Base-by-base conservation (phyloP, 2,888 invertebrate genomes). In the Melinaea marsaeus region DNA sequence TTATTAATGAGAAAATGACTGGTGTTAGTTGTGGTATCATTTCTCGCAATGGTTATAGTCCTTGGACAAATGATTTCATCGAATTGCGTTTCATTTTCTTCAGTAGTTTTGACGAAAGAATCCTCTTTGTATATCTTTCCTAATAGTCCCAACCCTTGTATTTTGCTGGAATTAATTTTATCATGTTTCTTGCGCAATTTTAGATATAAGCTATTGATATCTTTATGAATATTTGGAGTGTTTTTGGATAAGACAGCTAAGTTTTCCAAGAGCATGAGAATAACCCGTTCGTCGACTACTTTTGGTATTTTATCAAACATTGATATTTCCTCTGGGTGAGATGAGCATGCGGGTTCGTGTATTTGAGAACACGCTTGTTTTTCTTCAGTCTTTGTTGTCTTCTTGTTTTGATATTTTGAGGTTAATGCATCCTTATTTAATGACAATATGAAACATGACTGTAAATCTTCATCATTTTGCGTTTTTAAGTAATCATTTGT, bases 211-310 rank as follows among this genome's bases (percentile, higher is more conserved):
- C 66, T 72, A 54, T 79, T 79, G 6, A 90, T 83, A 58, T 89
- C 88, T 76, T 83, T 85, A 59, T 84, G 73, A n/a, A 75, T 60
- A 22, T 57, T 61, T 4, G 67, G 69, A 7, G 71, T 61, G 57
- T 77, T 80, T 69, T 81, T 82, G 0, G 88, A 84, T 0, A 89
- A 72, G 4, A 79, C 66, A 2, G 79, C 74, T 13, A 88, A 72
- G 71, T 88, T 85, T 74, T 88, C 85, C 45, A 88, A 68, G 3
- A 88, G 67, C n/a, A 84, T 68, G 1, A 87, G 61, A 56, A 89
- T 84, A 61, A 86, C 86, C 63, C 80, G 80, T 62, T 88, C 87
- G 48, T 88, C 84, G 3, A 89, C 83, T 6, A 79, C 73, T 64
- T 75, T 79, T 0, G 83, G 79, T 4, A 78, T 67, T 63, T 76